Percentiles rank a stretch among this genome's conserved stretches.
These are phyloP conservation scores for Menidia menidia DNA, from an alignment of 2,797 vertebrate species.

Conservation along the genomic window DNA sequence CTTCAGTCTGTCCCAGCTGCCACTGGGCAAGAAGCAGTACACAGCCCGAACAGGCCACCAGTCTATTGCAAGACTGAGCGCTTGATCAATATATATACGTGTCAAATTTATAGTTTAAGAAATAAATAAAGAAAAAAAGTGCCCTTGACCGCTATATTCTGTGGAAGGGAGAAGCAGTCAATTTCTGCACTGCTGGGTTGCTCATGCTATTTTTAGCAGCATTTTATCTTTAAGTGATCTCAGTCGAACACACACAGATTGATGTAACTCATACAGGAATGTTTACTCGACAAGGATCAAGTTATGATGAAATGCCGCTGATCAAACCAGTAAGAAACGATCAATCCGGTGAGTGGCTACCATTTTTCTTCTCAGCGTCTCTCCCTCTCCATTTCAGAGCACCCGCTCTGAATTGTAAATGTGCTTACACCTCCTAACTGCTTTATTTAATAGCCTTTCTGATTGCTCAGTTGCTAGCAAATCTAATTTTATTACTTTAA, in stretches of 20 bases:
- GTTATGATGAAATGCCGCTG: slow-evolving; percentile 41
- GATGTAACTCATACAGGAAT: slow-evolving; percentile 20
- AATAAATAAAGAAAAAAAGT: not conserved
- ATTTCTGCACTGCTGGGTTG: not conserved
- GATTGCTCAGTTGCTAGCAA: slow-evolving; percentile 65
- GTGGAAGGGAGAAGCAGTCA: not conserved
- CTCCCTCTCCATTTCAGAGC: slow-evolving; percentile 27
- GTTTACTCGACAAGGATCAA: slow-evolving; percentile 27
- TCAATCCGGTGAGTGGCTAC: slow-evolving; percentile 42
- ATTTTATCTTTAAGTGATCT: slow-evolving; percentile 20
- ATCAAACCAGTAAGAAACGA: slow-evolving; percentile 45
- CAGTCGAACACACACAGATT: slow-evolving; percentile 14
- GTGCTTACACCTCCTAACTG: slow-evolving; percentile 60
- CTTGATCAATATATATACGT: not conserved
- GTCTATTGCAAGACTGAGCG: too few species aligned
- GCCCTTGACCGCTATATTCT: not conserved
- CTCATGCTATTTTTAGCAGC: slow-evolving; percentile 21
- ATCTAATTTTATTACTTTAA: slow-evolving; percentile 73
- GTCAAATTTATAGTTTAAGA: not conserved
- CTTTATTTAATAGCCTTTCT: slow-evolving; percentile 66
- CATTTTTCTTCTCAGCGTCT: slow-evolving; percentile 43
- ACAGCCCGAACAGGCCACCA: too few species aligned
- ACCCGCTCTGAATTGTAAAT: slow-evolving; percentile 45
- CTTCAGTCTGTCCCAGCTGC: too few species aligned
- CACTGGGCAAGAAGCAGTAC: too few species aligned